Percentiles rank a stretch among this genome's conserved stretches.
Evolutionary conservation across 2,113 vertebrate species (phyloP).

Genomic region (Nerophis ophidion): DNA sequence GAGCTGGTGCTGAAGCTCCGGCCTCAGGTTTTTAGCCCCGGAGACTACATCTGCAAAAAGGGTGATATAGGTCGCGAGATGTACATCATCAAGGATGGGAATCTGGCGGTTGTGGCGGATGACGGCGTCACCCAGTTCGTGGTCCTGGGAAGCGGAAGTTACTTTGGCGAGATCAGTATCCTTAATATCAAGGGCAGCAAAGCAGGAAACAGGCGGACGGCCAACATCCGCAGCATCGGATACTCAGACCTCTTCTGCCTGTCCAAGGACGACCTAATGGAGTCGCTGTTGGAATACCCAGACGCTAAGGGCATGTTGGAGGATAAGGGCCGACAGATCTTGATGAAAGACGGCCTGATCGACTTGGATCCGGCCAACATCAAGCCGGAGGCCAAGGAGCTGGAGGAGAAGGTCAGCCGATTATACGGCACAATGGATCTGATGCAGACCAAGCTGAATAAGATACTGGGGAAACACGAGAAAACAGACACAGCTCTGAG

Average conservation of each 20-base stretch:
- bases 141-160: conserved; percentile 92
- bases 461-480: conserved; percentile 77
- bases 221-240: conserved; percentile 93
- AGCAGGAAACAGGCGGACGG: conserved; percentile 92
- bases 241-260: conserved; percentile 95
- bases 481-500: conserved; percentile 75
- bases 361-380: conserved; percentile 82
- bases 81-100: conserved; percentile 98
- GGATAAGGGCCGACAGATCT: conserved; percentile 90
- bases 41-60: conserved; percentile 96
- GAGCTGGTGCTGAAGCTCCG: conserved; percentile 91
- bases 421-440: conserved; percentile 79
- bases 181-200: conserved; percentile 97
- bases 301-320: conserved; percentile 93
- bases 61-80: conserved; percentile 97
- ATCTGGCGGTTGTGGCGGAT: conserved; percentile 93
- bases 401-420: conserved; percentile 81
- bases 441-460: conserved; percentile 83
- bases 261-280: conserved; percentile 96
- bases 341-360: conserved; percentile 91
- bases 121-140: conserved; percentile 93
- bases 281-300: conserved; percentile 89
- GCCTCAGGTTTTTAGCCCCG: conserved; percentile 91
- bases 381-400: conserved; percentile 80
- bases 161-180: conserved; percentile 97